Evolutionary conservation across 2,888 invertebrate genomes (phyloP).

Genomic region (Oscheius myriophilus): DNA sequence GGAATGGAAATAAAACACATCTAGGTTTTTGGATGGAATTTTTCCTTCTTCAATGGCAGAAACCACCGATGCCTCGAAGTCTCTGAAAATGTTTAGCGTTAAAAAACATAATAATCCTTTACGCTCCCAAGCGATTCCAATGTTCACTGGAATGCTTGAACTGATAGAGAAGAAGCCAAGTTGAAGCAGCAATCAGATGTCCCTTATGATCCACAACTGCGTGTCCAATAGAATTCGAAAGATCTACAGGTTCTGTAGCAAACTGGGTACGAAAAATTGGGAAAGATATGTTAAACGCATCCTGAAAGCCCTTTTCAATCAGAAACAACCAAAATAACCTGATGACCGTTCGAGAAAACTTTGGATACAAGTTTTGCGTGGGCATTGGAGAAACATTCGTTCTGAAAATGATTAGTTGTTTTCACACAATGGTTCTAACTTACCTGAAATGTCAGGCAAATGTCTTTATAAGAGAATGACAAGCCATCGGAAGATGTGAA

Average conservation of each 20-base stretch:
- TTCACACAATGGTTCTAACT: background rate
- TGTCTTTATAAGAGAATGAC: conserved; percentile 42
- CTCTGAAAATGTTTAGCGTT: conserved; percentile 30
- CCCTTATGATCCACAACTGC: conserved; percentile 36
- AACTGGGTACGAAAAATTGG: conserved; percentile 57
- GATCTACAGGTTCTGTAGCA: conserved; percentile 61
- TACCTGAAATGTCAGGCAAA: conserved; percentile 52
- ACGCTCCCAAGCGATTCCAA: conserved; percentile 37
- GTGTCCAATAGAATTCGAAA: conserved; percentile 48
- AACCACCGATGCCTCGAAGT: conserved; percentile 55
- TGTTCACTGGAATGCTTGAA: conserved; percentile 45
- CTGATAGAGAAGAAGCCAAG: conserved; percentile 64
- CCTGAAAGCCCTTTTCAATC: too few species aligned
- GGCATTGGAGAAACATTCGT: conserved; percentile 61
- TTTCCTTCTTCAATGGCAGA: conserved; percentile 37
- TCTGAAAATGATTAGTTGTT: conserved; percentile 46
- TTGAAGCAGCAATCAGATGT: conserved; percentile 45
- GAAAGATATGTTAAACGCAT: conserved; percentile 57
- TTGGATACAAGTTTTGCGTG: conserved; percentile 60
- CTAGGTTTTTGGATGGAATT: conserved; percentile 42
- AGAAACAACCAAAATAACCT: conserved; percentile 16
- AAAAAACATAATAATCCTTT: conserved; percentile 12
- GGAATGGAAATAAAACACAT: conserved; percentile 63
- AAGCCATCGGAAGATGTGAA: conserved; percentile 34
- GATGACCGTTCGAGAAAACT: conserved; percentile 52